Conservation (phyloP, 2,113 vertebrate species). For the Rhipidura dahli region DNA sequence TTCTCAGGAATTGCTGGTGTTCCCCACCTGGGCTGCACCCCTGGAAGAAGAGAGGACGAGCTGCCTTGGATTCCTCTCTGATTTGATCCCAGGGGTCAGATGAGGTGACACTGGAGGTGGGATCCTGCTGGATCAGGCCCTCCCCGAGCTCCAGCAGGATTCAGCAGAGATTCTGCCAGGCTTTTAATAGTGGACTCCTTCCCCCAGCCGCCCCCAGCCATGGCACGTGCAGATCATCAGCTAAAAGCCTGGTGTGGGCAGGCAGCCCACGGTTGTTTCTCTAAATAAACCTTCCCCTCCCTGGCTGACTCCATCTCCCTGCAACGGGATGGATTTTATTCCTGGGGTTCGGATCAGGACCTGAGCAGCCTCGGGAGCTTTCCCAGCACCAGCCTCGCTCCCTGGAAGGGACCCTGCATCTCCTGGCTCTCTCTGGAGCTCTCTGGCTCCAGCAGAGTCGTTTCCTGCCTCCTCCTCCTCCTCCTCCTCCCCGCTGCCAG, state of each 20-base stretch:
- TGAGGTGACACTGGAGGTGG: background rate
- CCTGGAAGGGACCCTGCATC: background rate
- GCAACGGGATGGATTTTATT: background rate
- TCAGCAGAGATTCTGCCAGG: background rate
- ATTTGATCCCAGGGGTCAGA: background rate
- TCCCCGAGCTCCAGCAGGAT: background rate
- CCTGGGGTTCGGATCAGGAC: background rate
- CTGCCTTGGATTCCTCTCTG: background rate
- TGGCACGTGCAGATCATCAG: conserved; percentile 51
- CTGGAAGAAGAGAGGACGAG: background rate
- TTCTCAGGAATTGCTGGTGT: background rate
- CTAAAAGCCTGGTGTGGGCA: conserved; percentile 62
- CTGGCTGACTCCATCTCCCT: conserved; percentile 24
- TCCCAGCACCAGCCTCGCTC: background rate
- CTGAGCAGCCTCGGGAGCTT: background rate
- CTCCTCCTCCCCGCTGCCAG: background rate
- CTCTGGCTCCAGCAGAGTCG: background rate
- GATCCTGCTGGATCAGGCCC: background rate
- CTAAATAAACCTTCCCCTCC: conserved; percentile 60
- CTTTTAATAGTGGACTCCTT: conserved; percentile 39
- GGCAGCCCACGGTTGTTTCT: conserved; percentile 56
- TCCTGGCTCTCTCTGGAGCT: background rate
- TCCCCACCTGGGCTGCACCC: background rate
- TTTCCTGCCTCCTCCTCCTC: background rate
- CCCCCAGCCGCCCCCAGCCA: conserved; percentile 14